Base-by-base conservation (phyloP, 2,888 invertebrate species). In the Lutraria lutraria region DNA sequence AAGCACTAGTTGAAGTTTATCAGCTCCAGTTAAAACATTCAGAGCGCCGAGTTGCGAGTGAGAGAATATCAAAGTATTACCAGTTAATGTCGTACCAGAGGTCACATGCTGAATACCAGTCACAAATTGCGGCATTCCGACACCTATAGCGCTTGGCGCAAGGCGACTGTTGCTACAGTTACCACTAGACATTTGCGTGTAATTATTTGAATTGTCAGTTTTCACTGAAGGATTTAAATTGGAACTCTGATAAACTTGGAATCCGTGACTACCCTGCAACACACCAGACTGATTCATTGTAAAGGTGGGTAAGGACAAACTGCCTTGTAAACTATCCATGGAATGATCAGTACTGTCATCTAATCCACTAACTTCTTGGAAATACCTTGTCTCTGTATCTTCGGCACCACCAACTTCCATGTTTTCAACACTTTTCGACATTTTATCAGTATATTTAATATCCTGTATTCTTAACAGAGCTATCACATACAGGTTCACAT, bases 191-290 rank as follows among this genome's bases (percentile, higher is more conserved):
- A 25, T 68, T 68, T 68, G 63, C 13, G n/a, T 68, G 25, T 68
- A 25, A 68, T 8, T 25, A 76, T 31, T 31, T 10, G 6, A 76
- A 12, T 34, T 19, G 13, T 76, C 76, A 76, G 34, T 76, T 76
- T 19, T 76, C 34, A 34, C 76, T 13, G 76, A 76, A 19, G 76
- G 4, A 34, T 76, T 34, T 25, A 63, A 19, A 83, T 43, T 79
- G 2, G 76, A 43, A 54, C 76, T 31, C 16, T 68, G 31, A 21
- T 34, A 76, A n/a, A 87, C 63, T 68, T 90, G 86, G 82, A 91
- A 91, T 21, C 91, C 89, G 15, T 89, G 89, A 53, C 89, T 89
- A 29, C 86, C 86, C 31, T 86, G 86, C 52, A 89, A 83, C 3
- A 60, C 63, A 88, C 25, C 76, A 60, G 90, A 86, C 79, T 90